Evolutionary conservation across 2,888 invertebrate genomes (phyloP).

Genomic region (Eretmocerus hayati): DNA sequence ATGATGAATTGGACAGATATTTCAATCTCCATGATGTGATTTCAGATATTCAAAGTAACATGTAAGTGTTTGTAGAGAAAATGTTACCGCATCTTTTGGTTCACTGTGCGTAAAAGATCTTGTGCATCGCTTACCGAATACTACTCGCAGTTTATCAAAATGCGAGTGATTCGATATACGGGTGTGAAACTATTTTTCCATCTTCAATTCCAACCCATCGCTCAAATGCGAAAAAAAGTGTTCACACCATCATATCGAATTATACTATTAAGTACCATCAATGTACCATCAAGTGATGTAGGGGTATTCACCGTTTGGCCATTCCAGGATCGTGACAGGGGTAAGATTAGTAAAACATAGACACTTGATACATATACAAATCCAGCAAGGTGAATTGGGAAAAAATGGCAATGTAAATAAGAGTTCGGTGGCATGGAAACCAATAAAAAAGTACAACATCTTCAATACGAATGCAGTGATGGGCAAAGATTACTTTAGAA

Average conservation of each 20-base stretch:
- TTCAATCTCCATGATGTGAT: neutral
- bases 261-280: too few species aligned
- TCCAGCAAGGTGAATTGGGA: neutral
- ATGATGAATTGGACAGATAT: neutral
- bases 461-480: neutral
- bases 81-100: neutral
- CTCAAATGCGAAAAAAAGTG: too few species aligned
- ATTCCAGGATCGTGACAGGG: neutral
- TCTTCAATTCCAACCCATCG: too few species aligned
- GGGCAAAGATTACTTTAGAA: neutral
- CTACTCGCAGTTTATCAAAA: too few species aligned
- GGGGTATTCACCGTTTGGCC: too few species aligned
- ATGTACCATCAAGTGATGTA: too few species aligned
- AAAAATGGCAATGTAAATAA: neutral
- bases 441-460: neutral
- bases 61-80: too few species aligned
- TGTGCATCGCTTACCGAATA: neutral
- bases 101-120: neutral
- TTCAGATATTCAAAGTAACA: neutral
- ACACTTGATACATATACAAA: neutral
- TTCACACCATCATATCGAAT: too few species aligned
- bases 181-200: too few species aligned
- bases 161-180: too few species aligned
- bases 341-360: neutral
- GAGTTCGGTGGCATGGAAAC: neutral